Conservation (phyloP, 2,797 vertebrate species). For the Sphenopsis melanotis region DNA sequence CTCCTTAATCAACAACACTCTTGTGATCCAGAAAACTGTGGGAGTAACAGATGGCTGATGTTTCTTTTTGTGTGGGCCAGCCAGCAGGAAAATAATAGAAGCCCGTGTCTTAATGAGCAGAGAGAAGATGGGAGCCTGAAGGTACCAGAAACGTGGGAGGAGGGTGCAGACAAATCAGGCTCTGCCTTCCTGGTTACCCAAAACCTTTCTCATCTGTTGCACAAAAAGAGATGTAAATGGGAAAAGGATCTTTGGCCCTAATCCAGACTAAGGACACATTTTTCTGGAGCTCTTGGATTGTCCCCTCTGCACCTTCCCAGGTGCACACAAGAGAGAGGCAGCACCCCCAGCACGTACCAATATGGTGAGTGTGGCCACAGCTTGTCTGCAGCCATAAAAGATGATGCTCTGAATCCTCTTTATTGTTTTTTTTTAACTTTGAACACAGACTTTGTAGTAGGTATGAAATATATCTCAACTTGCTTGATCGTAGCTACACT, state of each 20-base stretch:
- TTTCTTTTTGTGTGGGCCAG: neutral
- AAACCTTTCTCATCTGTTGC: neutral
- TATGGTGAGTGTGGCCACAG: rapidly evolving
- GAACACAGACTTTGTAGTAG: neutral
- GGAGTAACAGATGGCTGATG: conserved; percentile 56
- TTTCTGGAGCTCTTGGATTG: neutral
- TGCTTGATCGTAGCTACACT: neutral
- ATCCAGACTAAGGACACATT: neutral
- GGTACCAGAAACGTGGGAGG: neutral
- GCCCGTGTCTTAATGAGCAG: neutral
- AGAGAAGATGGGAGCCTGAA: neutral
- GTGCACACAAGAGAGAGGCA: neutral
- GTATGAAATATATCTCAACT: neutral
- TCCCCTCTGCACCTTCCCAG: rapidly evolving
- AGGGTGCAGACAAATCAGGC: neutral
- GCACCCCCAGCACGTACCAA: neutral
- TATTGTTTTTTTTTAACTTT: neutral
- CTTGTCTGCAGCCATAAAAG: neutral
- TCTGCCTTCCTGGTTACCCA: neutral
- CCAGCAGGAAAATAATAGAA: conserved; percentile 23
- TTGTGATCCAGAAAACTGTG: conserved; percentile 11
- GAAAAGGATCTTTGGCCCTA: neutral
- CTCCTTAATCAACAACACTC: conserved; percentile 19
- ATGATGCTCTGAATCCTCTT: neutral
- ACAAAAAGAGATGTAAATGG: neutral